Evolutionary conservation across 2,888 invertebrate species (phyloP).

Genomic region (Oegoconia quadripuncta): DNA sequence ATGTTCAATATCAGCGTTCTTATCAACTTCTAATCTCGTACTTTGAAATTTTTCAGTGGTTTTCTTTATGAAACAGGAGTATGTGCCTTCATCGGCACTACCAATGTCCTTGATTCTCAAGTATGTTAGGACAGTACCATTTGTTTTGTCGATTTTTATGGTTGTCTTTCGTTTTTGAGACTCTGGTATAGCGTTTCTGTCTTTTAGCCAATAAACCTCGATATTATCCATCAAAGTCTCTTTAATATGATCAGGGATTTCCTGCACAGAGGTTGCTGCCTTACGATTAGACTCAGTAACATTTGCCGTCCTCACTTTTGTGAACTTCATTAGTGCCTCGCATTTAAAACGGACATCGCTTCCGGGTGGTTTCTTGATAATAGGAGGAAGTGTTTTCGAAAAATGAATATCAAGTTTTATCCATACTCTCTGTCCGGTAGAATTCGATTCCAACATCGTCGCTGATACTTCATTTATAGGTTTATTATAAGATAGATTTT

Average conservation of each 20-base stretch:
- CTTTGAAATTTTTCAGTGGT: conserved; percentile 64
- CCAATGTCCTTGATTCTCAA: conserved; percentile 54
- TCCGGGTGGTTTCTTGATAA: conserved; percentile 44
- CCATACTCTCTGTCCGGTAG: conserved; percentile 65
- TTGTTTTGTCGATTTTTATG: conserved; percentile 59
- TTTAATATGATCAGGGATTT: conserved; percentile 61
- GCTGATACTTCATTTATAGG: conserved; percentile 38
- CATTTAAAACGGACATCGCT: conserved; percentile 61
- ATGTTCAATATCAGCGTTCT: conserved; percentile 77
- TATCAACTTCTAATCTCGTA: conserved; percentile 60
- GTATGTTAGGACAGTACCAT: conserved; percentile 60
- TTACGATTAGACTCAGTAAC: no score
- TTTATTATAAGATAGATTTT: conserved; percentile 49
- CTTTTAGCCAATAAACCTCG: conserved; percentile 67
- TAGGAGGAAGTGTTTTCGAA: conserved; percentile 54
- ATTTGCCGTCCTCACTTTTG: conserved; percentile 61
- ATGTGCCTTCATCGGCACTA: conserved; percentile 54
- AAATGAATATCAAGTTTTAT: conserved; percentile 69
- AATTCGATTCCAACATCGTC: conserved; percentile 49
- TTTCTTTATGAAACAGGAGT: conserved; percentile 68
- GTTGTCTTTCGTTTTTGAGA: conserved; percentile 45
- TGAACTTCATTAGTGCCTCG: conserved; percentile 68
- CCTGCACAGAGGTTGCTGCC: conserved; percentile 55
- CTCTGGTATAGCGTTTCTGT: conserved; percentile 46
- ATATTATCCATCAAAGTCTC: conserved; percentile 62